A percentile compares a stretch with the other conserved stretches of the same genome.
Evolutionary conservation across 2,113 vertebrate genomes (phyloP).

Genomic region (Leptocoma aspasia): DNA sequence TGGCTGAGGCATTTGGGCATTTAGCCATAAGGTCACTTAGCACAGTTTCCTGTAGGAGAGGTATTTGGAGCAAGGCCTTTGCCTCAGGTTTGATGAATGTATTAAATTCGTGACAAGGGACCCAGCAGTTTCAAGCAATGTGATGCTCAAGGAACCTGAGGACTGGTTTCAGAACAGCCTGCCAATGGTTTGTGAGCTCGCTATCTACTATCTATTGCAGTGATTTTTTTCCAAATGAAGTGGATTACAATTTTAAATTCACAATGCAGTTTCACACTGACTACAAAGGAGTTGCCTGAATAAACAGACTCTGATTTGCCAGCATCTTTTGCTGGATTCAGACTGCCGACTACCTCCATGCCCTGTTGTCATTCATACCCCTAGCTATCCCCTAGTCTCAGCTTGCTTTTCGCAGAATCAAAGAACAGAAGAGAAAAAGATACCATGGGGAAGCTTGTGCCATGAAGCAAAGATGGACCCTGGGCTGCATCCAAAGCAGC

Average conservation of each 20-base stretch:
- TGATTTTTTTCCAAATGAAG: conserved; percentile 7
- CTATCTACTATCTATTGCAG: not conserved
- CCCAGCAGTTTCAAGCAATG: not conserved
- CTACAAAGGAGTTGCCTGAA: not conserved
- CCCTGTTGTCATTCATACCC: not conserved
- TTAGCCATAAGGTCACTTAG: not conserved
- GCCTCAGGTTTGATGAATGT: not conserved
- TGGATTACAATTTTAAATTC: conserved; percentile 4
- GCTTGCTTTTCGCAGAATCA: not conserved
- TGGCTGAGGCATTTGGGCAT: not conserved
- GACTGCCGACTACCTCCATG: not conserved
- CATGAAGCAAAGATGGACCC: not conserved
- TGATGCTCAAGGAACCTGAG: not conserved
- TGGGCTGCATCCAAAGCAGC: not conserved
- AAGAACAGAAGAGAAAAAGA: not conserved
- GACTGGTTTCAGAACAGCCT: not conserved
- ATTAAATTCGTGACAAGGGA: not conserved
- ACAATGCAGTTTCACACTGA: not conserved
- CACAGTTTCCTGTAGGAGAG: not conserved
- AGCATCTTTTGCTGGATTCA: not conserved
- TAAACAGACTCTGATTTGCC: not conserved
- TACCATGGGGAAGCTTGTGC: not conserved
- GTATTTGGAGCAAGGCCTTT: not conserved
- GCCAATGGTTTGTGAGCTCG: not conserved
- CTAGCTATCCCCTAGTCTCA: accelerated